Evolutionary conservation across 1,140 invertebrate genomes (phyloP).

Genomic region (Sycophaga agraensis): DNA sequence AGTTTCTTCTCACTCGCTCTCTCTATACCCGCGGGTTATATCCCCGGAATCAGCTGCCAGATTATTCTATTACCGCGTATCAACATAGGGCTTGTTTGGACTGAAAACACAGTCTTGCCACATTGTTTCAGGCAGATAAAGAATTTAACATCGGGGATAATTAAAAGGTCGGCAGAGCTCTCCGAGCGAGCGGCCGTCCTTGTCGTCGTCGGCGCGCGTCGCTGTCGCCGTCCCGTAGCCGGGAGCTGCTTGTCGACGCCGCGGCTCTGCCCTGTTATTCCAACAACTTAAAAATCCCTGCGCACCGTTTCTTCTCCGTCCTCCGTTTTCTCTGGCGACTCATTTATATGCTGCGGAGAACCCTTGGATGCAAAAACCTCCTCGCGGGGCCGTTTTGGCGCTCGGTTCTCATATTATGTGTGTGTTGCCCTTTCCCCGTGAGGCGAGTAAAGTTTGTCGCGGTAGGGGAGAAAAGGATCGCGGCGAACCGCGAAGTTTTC

Average conservation of each 20-base stretch:
- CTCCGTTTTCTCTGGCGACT: background rate
- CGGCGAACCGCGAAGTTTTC: background rate
- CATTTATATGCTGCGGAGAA: background rate
- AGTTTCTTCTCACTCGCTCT: background rate
- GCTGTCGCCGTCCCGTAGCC: too few species aligned
- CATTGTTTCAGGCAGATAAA: constrained; percentile 61
- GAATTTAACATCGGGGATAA: constrained; percentile 58
- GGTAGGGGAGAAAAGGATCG: background rate
- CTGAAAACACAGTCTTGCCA: constrained; percentile 55
- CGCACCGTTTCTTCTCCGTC: background rate
- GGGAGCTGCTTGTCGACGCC: too few species aligned
- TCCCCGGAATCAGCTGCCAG: constrained; percentile 60
- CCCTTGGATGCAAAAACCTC: constrained; percentile 22
- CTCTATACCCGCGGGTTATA: constrained; percentile 55
- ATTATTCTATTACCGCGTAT: constrained; percentile 63
- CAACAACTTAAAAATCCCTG: constrained; percentile 19
- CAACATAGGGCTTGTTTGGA: constrained; percentile 59
- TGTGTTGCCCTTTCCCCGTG: constrained; percentile 15
- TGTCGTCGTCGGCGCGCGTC: too few species aligned
- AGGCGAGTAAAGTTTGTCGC: constrained; percentile 1
- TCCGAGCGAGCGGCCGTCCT: too few species aligned
- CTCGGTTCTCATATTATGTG: background rate
- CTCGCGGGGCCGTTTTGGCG: constrained; percentile 40
- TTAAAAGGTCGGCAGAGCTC: constrained; percentile 45
- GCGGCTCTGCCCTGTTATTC: too few species aligned